These are phyloP conservation scores for Rhincodon typus DNA, from an alignment of 2,797 vertebrate species.

Conservation along the genomic window DNA sequence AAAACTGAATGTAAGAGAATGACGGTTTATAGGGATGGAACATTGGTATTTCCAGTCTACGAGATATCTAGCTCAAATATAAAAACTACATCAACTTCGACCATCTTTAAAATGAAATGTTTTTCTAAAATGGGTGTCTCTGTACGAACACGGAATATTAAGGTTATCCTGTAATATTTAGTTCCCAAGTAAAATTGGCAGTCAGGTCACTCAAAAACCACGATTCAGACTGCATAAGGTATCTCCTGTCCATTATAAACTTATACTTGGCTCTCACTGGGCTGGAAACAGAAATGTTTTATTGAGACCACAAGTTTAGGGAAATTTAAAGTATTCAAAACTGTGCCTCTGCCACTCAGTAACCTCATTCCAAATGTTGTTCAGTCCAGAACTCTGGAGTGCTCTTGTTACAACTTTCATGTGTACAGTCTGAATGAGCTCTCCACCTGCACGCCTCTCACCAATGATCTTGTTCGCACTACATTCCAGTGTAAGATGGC, in stretches of 20 bases:
- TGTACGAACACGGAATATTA: background rate
- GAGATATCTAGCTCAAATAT: background rate
- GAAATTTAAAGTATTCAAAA: background rate
- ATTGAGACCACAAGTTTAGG: background rate
- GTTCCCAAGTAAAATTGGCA: background rate
- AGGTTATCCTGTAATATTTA: background rate
- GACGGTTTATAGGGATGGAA: no score
- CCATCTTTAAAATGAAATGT: background rate
- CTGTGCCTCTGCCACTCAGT: background rate
- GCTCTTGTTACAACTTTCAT: background rate
- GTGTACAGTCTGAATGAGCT: background rate
- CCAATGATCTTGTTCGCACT: background rate
- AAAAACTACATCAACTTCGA: background rate
- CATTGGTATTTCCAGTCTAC: no score
- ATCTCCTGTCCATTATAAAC: background rate
- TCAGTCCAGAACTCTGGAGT: background rate
- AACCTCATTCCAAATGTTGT: background rate
- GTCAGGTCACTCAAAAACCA: background rate
- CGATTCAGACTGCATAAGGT: background rate
- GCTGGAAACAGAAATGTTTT: background rate
- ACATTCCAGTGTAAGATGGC: background rate
- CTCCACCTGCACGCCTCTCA: background rate
- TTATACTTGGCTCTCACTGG: background rate
- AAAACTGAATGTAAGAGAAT: background rate
- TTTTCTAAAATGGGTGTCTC: background rate